Percentiles rank a stretch among this genome's conserved stretches.
phyloP scores from a whole-genome alignment of 2,113 vertebrate genomes.

The Cairina moschata region DNA sequence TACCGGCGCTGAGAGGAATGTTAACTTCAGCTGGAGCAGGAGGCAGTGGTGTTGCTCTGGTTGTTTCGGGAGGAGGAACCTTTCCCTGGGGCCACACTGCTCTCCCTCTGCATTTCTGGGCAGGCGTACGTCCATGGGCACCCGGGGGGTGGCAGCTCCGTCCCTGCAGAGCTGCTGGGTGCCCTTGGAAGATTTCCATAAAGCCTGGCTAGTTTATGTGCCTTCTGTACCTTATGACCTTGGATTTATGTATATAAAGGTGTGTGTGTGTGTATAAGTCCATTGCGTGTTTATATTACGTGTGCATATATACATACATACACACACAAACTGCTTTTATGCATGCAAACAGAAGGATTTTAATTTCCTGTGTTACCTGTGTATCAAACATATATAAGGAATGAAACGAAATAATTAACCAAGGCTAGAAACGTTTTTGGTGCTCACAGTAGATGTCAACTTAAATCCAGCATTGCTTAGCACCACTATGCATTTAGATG shows the following conservation, averaged over 20 bases:
- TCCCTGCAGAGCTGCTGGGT: not conserved
- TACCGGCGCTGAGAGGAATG: fast-evolving
- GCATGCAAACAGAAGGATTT: not conserved
- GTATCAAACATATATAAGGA: not conserved
- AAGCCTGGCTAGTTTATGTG: not conserved
- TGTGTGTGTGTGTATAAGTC: not conserved
- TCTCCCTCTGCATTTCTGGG: not conserved
- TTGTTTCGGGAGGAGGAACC: not conserved
- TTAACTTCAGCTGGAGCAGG: not conserved
- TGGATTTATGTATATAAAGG: not conserved
- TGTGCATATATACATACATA: not conserved
- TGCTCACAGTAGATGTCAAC: not conserved
- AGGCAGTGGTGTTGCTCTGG: not conserved
- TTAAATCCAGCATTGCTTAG: not conserved
- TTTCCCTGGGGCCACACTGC: not conserved
- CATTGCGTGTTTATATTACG: not conserved
- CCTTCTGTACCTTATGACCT: not conserved
- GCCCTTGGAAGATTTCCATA: not conserved
- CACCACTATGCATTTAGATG: not conserved
- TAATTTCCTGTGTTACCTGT: not conserved
- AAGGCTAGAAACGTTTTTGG: not conserved
- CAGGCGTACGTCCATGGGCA: not conserved
- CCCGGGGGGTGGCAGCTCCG: too few relatives aligned
- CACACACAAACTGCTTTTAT: not conserved
- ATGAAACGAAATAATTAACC: not conserved